Conservation (phyloP, 2,888 invertebrate genomes). For the Microctonus aethiopoides region DNA sequence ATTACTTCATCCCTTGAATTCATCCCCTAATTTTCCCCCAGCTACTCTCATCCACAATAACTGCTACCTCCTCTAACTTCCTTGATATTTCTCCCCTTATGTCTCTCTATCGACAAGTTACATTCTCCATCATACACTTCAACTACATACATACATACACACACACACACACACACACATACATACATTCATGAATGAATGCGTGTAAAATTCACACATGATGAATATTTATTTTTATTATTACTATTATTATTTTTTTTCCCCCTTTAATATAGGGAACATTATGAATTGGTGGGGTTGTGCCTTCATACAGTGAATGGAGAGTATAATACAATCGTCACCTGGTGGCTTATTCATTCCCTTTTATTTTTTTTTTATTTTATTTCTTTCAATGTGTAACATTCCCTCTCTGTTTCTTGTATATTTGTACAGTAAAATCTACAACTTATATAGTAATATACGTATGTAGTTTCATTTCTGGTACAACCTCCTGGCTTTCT, state of each 20-base stretch:
- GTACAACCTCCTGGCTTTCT: neutral
- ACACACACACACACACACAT: too few species aligned
- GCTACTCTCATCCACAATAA: neutral
- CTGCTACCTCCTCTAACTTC: neutral
- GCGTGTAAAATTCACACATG: neutral
- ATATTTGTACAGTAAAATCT: neutral
- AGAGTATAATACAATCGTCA: neutral
- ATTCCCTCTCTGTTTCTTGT: neutral
- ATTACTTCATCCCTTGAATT: slow-evolving; percentile 29
- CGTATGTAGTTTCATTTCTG: neutral
- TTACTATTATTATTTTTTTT: neutral
- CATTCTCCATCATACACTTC: too few species aligned
- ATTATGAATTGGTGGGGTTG: neutral
- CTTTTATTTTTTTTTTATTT: too few species aligned
- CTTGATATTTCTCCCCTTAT: too few species aligned
- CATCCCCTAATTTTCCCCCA: slow-evolving; percentile 26
- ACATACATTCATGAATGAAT: neutral
- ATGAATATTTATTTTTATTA: neutral
- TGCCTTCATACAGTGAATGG: neutral
- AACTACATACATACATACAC: too few species aligned
- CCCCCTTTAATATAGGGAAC: neutral
- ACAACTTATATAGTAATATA: neutral
- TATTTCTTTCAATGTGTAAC: neutral
- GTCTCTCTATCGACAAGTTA: too few species aligned
- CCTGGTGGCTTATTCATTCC: neutral